Conservation (phyloP, 2,888 invertebrate species). For the Nebria brevicollis region DNA sequence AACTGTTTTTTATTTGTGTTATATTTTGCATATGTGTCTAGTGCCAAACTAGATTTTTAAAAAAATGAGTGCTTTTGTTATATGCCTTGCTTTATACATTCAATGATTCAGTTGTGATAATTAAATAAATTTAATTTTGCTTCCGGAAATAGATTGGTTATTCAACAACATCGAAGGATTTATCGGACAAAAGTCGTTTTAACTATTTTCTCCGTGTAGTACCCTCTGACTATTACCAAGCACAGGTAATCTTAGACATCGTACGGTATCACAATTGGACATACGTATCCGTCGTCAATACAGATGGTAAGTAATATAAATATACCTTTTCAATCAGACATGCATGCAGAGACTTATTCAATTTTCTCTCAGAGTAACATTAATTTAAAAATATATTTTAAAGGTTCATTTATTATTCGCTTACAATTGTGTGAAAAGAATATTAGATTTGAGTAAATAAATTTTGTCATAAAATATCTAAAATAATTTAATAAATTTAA, state of each 20-base stretch:
- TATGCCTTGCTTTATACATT: not conserved
- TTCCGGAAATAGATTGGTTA: slow-evolving; percentile 72
- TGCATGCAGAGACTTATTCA: too few species aligned
- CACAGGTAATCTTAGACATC: slow-evolving; percentile 76
- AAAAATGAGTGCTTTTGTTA: not conserved
- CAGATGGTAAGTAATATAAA: slow-evolving; percentile 70
- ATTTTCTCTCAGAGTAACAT: too few species aligned
- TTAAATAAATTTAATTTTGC: not conserved
- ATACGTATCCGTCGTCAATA: slow-evolving; percentile 80
- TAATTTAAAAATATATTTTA: too few species aligned
- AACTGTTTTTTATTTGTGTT: not conserved
- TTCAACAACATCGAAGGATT: slow-evolving; percentile 79
- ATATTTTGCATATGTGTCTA: not conserved
- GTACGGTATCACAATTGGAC: slow-evolving; percentile 79
- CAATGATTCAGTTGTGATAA: not conserved
- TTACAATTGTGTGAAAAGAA: too few species aligned
- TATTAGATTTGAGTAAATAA: too few species aligned
- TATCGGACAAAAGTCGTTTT: slow-evolving; percentile 79
- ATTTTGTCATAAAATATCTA: too few species aligned
- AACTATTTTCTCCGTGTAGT: slow-evolving; percentile 82
- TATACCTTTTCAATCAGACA: too few species aligned
- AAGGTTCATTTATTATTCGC: too few species aligned
- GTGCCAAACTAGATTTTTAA: not conserved
- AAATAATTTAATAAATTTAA: too few species aligned
- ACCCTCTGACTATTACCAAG: slow-evolving; percentile 81